Evolutionary conservation across 2,888 invertebrate species (phyloP).

Genomic region (Drosophila meridionalis): DNA sequence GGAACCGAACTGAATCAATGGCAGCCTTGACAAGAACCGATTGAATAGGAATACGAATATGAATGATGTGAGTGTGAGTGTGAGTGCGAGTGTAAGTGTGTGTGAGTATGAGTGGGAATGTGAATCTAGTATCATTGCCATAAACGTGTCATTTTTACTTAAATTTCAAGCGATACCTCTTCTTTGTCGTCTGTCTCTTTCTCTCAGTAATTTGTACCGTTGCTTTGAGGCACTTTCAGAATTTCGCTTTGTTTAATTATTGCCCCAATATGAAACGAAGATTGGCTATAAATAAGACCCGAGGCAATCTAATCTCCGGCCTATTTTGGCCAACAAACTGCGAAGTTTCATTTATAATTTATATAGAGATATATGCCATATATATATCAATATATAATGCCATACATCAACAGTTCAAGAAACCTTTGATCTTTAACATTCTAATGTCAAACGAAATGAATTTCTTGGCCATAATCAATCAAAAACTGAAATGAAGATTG

Average conservation of each 20-base stretch:
- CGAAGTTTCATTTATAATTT: constrained; percentile 9
- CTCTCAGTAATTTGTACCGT: constrained; percentile 11
- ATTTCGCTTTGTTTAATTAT: constrained; percentile 31
- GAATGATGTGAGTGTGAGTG: background rate
- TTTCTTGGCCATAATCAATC: constrained; percentile 57
- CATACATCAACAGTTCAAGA: background rate
- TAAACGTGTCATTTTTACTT: constrained; percentile 39
- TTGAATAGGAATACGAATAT: background rate
- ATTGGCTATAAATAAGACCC: constrained; percentile 44
- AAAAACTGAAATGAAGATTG: constrained; percentile 32
- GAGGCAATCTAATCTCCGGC: constrained; percentile 52
- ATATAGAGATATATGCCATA: background rate
- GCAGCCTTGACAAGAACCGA: constrained; percentile 37
- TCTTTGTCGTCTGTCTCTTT: background rate
- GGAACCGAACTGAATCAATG: constrained; percentile 8
- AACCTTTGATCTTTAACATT: background rate
- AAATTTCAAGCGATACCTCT: constrained; percentile 33
- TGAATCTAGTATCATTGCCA: constrained; percentile 9
- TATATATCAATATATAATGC: background rate
- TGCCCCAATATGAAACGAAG: constrained; percentile 17
- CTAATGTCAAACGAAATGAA: constrained; percentile 28
- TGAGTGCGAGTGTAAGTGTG: background rate
- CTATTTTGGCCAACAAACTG: constrained; percentile 6
- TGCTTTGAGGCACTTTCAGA: constrained; percentile 16
- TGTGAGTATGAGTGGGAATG: background rate